Conservation (phyloP, 1,140 invertebrate species). For the Drosophila kanapiae region DNA sequence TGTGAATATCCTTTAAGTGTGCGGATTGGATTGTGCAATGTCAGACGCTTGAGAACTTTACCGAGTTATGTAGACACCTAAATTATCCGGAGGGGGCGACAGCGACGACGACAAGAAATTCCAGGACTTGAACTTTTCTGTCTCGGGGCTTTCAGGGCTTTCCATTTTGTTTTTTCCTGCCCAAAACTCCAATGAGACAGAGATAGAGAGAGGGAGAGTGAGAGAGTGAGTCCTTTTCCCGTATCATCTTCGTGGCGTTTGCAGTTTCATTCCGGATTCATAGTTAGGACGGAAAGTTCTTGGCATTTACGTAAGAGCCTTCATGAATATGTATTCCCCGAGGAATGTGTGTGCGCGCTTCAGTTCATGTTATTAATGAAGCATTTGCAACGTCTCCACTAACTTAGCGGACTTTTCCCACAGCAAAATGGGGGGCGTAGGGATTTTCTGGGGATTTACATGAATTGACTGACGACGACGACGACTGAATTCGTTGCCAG, state of each 20-base stretch:
- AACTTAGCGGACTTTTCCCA: constrained; percentile 49
- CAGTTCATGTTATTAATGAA: constrained; percentile 70
- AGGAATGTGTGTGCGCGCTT: constrained; percentile 19
- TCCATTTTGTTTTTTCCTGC: not conserved
- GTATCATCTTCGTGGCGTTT: constrained; percentile 17
- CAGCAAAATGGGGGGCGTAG: constrained; percentile 31
- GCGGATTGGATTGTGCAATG: constrained; percentile 15
- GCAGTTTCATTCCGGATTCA: constrained; percentile 35
- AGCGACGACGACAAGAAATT: constrained; percentile 19
- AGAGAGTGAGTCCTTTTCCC: not conserved
- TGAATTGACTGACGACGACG: constrained; percentile 60
- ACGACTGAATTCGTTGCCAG: constrained; percentile 15
- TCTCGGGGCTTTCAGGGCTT: constrained; percentile 4
- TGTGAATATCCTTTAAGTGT: constrained; percentile 16
- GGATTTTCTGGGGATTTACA: constrained; percentile 66
- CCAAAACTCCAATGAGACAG: constrained; percentile 22
- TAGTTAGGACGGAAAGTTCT: constrained; percentile 33
- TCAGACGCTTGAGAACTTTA: constrained; percentile 19
- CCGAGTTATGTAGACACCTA: constrained; percentile 32
- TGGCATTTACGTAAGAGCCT: constrained; percentile 41
- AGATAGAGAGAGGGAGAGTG: constrained; percentile 1
- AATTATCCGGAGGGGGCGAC: constrained; percentile 16
- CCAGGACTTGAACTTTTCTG: constrained; percentile 24
- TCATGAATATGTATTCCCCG: constrained; percentile 54
- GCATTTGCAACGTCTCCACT: constrained; percentile 52